Evolutionary conservation across 1,140 invertebrate species (phyloP).

Genomic region (Propsilocerus akamusi): DNA sequence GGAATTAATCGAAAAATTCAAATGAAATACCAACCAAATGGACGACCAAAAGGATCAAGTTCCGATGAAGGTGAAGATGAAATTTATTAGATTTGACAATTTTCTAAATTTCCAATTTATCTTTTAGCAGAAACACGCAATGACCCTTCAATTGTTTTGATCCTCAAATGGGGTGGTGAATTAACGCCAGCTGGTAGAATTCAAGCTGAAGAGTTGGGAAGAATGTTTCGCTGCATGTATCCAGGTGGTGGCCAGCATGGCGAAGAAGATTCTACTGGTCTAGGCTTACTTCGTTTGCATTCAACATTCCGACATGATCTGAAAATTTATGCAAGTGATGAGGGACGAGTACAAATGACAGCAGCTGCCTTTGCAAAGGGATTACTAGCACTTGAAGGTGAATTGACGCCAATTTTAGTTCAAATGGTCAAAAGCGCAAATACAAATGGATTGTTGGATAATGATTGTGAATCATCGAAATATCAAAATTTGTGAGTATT

Average conservation of each 20-base stretch:
- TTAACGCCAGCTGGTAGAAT: slow-evolving; percentile 93
- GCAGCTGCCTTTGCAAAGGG: slow-evolving; percentile 98
- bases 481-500: slow-evolving; percentile 77
- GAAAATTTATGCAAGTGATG: slow-evolving; percentile 99
- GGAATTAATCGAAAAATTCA: slow-evolving; percentile 99
- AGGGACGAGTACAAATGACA: slow-evolving; percentile 98
- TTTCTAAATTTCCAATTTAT: slow-evolving; percentile 7
- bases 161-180: slow-evolving; percentile 99
- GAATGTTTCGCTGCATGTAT: slow-evolving; percentile 98
- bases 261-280: slow-evolving; percentile 61
- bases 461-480: slow-evolving; percentile 93
- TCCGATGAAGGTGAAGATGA: slow-evolving; percentile 73
- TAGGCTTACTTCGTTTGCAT: slow-evolving; percentile 82
- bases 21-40: slow-evolving; percentile 96
- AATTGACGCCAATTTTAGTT: slow-evolving; percentile 94
- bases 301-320: slow-evolving; percentile 97
- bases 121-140: slow-evolving; percentile 47
- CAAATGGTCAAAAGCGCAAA: slow-evolving; percentile 99
- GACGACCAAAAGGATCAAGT: slow-evolving; percentile 77
- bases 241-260: slow-evolving; percentile 65
- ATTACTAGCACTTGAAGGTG: slow-evolving; percentile 88
- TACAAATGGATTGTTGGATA: slow-evolving; percentile 93
- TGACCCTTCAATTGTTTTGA: slow-evolving; percentile 81
- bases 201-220: slow-evolving; percentile 92
- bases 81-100: slow-evolving; percentile 4